These are phyloP conservation scores for Taurulus bubalis DNA, from an alignment of 2,113 vertebrate species.

Conservation along the genomic window DNA sequence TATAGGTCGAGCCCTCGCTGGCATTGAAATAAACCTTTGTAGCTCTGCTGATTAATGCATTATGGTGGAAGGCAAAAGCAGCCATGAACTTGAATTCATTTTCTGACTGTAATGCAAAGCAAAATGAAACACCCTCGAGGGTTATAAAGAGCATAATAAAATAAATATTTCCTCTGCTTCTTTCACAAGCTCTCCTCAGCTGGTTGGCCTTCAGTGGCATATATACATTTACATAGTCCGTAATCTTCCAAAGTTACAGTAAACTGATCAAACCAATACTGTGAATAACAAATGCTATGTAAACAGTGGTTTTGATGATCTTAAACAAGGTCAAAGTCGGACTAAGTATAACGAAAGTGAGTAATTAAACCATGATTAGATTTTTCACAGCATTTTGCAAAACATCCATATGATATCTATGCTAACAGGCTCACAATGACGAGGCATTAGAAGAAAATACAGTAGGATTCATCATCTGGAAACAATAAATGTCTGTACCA, in stretches of 20 bases:
- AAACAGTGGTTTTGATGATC: neutral
- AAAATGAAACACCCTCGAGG: constrained; percentile 11
- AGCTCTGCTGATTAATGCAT: constrained; percentile 22
- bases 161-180: neutral
- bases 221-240: constrained; percentile 4
- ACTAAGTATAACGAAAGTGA: neutral
- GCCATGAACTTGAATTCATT: constrained; percentile 18
- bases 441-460: constrained; percentile 11
- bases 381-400: neutral
- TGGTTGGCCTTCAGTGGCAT: neutral
- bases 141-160: neutral
- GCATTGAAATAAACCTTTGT: constrained; percentile 26
- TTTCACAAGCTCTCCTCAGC: neutral
- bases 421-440: constrained; percentile 23
- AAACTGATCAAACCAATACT: neutral
- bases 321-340: neutral
- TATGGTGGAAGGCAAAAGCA: constrained; percentile 6
- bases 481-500: neutral
- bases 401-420: neutral
- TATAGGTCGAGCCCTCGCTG: constrained; percentile 4
- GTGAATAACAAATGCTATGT: neutral
- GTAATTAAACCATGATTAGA: neutral
- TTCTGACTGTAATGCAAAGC: constrained; percentile 18
- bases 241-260: neutral
- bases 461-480: constrained; percentile 3